Conservation (phyloP, 2,888 invertebrate species). For the Physocephala rufipes region DNA sequence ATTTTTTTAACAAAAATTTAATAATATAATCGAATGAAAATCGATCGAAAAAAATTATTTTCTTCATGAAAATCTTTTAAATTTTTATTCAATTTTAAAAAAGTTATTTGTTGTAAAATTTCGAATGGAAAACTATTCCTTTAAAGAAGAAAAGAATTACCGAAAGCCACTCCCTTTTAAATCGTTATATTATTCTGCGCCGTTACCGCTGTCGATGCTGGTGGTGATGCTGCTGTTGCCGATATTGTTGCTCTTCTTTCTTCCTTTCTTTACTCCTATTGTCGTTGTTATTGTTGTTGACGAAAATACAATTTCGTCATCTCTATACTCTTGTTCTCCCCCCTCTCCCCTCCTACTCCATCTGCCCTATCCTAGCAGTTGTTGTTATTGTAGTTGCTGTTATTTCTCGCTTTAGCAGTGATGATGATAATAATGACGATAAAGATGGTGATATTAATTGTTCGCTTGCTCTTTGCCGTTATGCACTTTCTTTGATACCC, state of each 20-base stretch:
- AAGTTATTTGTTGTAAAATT: not conserved
- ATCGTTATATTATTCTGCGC: slow-evolving; percentile 26
- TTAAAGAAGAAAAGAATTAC: not conserved
- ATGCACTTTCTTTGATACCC: not conserved
- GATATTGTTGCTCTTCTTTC: not conserved
- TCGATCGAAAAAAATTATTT: no score
- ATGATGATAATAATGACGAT: no score
- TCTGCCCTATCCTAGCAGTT: not conserved
- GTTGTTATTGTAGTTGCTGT: no score
- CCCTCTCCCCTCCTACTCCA: not conserved
- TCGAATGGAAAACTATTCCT: not conserved
- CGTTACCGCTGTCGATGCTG: not conserved
- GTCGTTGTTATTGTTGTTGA: no score
- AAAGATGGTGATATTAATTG: no score
- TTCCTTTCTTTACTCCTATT: not conserved
- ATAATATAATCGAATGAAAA: no score
- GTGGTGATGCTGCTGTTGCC: not conserved
- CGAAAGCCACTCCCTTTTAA: slow-evolving; percentile 44
- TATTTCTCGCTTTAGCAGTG: no score
- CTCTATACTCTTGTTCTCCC: not conserved
- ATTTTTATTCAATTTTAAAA: not conserved
- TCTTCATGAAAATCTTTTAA: no score
- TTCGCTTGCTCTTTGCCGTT: slow-evolving; percentile 10
- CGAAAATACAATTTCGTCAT: not conserved
- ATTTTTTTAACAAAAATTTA: no score